A percentile compares a stretch with the other conserved stretches of the same genome.
Evolutionary conservation across 1,140 invertebrate genomes (phyloP).

Genomic region (Drosophila baimaii): DNA sequence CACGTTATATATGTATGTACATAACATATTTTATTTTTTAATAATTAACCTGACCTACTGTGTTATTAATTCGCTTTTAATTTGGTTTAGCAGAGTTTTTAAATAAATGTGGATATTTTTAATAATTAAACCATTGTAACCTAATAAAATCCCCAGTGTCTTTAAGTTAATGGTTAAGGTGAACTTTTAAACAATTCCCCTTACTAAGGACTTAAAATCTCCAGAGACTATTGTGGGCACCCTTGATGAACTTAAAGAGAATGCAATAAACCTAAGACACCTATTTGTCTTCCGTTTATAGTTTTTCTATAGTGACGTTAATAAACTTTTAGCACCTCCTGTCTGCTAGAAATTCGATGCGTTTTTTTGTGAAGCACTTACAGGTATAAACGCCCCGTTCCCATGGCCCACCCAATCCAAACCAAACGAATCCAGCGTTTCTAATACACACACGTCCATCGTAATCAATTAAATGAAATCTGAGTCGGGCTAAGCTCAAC

Average conservation of each 20-base stretch:
- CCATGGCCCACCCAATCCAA: constrained; percentile 50
- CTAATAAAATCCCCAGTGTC: too few relatives aligned
- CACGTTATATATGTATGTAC: too few relatives aligned
- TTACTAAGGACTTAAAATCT: not conserved
- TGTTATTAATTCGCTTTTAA: too few relatives aligned
- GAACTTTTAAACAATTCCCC: too few relatives aligned
- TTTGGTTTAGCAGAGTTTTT: too few relatives aligned
- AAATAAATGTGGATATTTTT: too few relatives aligned
- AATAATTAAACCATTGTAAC: too few relatives aligned
- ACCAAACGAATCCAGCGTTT: constrained; percentile 33
- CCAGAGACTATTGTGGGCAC: not conserved
- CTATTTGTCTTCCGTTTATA: not conserved
- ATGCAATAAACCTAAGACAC: not conserved
- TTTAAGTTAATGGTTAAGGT: too few relatives aligned
- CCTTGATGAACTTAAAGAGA: not conserved
- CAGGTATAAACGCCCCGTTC: constrained; percentile 30
- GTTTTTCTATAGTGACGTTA: not conserved
- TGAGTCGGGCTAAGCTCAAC: constrained; percentile 14
- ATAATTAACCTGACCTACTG: too few relatives aligned
- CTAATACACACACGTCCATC: constrained; percentile 50
- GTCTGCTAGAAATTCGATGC: constrained; percentile 32
- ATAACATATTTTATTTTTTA: too few relatives aligned
- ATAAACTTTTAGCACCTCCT: constrained; percentile 19
- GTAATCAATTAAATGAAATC: constrained; percentile 79
- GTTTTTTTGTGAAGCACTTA: constrained; percentile 28